Base-by-base conservation (phyloP, 2,888 invertebrate species). In the Limenitis camilla region DNA sequence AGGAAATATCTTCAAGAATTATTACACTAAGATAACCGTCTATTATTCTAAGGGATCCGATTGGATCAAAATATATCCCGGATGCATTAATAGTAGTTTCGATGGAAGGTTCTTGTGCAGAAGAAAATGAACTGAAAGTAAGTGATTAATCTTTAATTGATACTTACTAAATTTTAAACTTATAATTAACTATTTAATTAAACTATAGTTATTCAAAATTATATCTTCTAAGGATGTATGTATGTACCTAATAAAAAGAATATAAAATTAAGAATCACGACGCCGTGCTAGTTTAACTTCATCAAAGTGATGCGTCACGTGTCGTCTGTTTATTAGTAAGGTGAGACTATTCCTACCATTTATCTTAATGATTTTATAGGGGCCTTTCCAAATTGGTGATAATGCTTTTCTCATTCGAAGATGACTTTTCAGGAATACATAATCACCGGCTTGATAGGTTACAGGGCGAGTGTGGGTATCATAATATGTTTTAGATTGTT, bases 21-120 rank as follows among this genome's bases (percentile, higher is more conserved):
- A 62, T 5, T 5, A 60, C 39, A 10, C 53, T 35, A 8, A 62
- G 19, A 10, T 55, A 40, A 6, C 44, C 58, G 42, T 52, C 54
- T 5, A 42, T 44, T 2, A 61, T 46, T 58, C 56, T 66, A 4
- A 60, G 30, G 28, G 44, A 41, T 2, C 63, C 61, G 19, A 61
- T 10, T 6, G 59, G 55, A 29, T 64, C 62, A 41, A 62, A 62
- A 38, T 58, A 62, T 6, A 65, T 57, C 2, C 63, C 63, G 6
- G 61, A 56, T 19, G 19, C 49, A 47, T 6, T 41, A 53, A 43
- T 50, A 47, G 4, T 45, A 40, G 3, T 60, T 32, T 58, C 49
- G 61, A 3, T 55, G 19, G n/a, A 44, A 39, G 4, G 58, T 56
- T 10, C 61, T 7, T 19, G 56, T 54, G 40, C 60, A 59, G 38